Evolutionary conservation across 2,888 invertebrate genomes (phyloP).

Genomic region (Dryococelus australis): DNA sequence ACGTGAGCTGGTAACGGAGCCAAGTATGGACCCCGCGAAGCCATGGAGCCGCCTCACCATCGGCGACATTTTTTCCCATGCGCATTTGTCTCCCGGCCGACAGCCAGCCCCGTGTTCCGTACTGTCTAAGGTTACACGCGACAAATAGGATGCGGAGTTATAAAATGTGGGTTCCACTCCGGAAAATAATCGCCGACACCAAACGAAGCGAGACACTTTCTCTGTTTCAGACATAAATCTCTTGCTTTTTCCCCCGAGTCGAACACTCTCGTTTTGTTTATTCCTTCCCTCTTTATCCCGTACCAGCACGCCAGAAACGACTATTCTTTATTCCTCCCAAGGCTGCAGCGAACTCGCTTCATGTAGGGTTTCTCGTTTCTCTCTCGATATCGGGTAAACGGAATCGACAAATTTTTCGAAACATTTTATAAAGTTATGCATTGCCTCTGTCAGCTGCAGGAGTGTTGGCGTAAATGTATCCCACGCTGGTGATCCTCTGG

Average conservation of each 20-base stretch:
- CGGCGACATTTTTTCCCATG: too few relatives aligned
- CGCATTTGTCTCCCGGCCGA: not conserved
- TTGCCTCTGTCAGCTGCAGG: not conserved
- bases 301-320: not conserved
- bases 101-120: not conserved
- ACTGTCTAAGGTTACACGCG: conserved; percentile 8
- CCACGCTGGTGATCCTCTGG: not conserved
- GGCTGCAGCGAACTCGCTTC: too few relatives aligned
- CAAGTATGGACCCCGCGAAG: too few relatives aligned
- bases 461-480: not conserved
- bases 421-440: not conserved
- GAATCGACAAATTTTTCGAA: not conserved
- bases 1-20: too few relatives aligned
- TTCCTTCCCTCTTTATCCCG: not conserved
- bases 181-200: conserved; percentile 1
- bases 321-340: not conserved
- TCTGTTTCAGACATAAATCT: not conserved
- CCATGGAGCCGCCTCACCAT: too few relatives aligned
- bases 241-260: not conserved
- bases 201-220: not conserved
- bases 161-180: not conserved
- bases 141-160: conserved; percentile 5
- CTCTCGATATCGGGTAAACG: not conserved
- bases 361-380: not conserved
- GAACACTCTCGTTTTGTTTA: not conserved